Base-by-base conservation (phyloP, 2,797 vertebrate genomes). In the Lacerta bilineata region DNA sequence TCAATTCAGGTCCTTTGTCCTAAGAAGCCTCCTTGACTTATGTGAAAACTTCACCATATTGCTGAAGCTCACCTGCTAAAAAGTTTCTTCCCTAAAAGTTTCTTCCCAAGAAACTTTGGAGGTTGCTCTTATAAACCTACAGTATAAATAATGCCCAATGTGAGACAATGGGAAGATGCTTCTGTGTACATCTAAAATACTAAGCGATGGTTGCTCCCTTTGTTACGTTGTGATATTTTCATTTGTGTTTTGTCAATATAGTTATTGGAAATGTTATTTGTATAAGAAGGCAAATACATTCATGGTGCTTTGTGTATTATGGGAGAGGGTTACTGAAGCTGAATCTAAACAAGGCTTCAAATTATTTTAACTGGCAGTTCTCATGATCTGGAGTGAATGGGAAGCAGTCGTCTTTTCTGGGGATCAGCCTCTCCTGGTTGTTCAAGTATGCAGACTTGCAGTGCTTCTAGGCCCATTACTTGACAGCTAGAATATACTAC, bases 1-100 rank as follows among this genome's bases (percentile, higher is more conserved):
- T 84, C 89, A 87, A n/a, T 84, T 84, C 77, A 55, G 39, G 43
- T n/a, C 25, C 36, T 87, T 83, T 68, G 18, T 25, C 41, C 29
- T 74, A 50, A 77, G 29, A 64, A 50, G 33, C 20, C 23, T 20
- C 61, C 41, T 17, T n/a, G 15, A 5, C n/a, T 64, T 66, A 75
- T 55, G 18, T 74, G 23, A 74, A 79, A 87, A 78, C 29, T 46
- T 83, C 18, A 50, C 36, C 86, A 33, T 41, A 66, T 80, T 87
- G 29, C 66, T 87, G 81, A 74, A 83, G 69, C 68, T 64, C 8
- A 25, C 10, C 18, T 29, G 8, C 7, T 72, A 33, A 55, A 55
- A 55, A 55, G n/a, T n/a, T n/a, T n/a, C n/a, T n/a, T n/a, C n/a
- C n/a, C 7, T 72, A 33, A 55, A 55, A 55, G 15, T 55, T 27